Evolutionary conservation across 2,113 vertebrate genomes (phyloP).

Genomic region (Polypterus bichir): DNA sequence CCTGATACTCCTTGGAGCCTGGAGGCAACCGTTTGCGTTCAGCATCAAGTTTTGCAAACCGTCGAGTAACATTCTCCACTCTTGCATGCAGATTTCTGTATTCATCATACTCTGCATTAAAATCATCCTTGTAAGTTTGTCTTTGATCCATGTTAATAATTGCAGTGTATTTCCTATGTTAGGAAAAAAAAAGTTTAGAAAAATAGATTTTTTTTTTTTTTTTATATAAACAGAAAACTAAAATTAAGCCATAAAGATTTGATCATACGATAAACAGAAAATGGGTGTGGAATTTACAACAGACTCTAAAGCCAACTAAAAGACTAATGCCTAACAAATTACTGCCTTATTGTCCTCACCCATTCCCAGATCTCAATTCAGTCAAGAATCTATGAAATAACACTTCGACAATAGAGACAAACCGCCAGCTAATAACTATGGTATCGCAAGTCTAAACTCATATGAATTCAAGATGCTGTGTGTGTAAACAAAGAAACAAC

Average conservation of each 20-base stretch:
- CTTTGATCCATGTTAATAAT: constrained; percentile 67
- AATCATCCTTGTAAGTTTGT: constrained; percentile 74
- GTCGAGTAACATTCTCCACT: constrained; percentile 57
- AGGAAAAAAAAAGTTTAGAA: constrained; percentile 1
- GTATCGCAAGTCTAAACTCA: too few relatives aligned
- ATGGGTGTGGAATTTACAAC: background rate
- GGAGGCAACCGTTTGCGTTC: constrained; percentile 58
- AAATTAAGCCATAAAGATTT: constrained; percentile 2
- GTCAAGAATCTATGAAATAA: too few relatives aligned
- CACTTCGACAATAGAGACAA: too few relatives aligned
- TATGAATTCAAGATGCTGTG: too few relatives aligned
- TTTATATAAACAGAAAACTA: background rate
- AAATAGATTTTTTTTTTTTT: background rate
- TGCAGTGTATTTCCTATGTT: constrained; percentile 59
- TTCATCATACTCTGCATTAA: constrained; percentile 77
- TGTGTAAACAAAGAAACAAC: too few relatives aligned
- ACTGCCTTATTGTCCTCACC: constrained; percentile 12
- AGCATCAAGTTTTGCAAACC: constrained; percentile 58
- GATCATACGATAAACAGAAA: constrained; percentile 7
- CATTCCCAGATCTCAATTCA: too few relatives aligned
- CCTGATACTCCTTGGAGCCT: constrained; percentile 73
- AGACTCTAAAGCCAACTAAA: background rate
- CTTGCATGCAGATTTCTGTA: constrained; percentile 64
- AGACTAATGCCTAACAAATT: background rate
- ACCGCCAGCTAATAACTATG: too few relatives aligned